phyloP scores from a whole-genome alignment of 2,888 invertebrate genomes.

The Drosophila recens region DNA sequence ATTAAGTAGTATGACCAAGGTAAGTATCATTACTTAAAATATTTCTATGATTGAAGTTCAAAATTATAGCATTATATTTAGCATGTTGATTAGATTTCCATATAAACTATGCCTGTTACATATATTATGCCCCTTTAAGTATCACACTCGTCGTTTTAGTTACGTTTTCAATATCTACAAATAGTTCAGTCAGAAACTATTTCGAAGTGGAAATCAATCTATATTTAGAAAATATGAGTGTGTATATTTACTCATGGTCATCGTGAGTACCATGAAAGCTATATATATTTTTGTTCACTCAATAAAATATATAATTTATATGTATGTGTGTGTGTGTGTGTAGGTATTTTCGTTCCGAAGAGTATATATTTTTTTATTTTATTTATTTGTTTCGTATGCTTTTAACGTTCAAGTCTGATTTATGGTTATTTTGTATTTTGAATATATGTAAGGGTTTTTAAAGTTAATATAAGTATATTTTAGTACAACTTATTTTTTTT shows the following conservation, averaged over 20 bases:
- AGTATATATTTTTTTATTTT: slow-evolving; percentile 48
- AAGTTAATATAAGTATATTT: neutral
- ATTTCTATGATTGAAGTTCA: too few species aligned
- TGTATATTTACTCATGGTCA: slow-evolving; percentile 35
- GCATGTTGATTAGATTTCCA: too few species aligned
- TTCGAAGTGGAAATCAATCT: slow-evolving; percentile 33
- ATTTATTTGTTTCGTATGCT: slow-evolving; percentile 33
- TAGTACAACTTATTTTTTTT: neutral
- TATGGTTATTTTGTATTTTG: slow-evolving; percentile 2
- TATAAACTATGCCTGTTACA: too few species aligned
- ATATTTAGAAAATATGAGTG: slow-evolving; percentile 48
- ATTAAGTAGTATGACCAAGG: too few species aligned
- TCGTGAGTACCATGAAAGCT: slow-evolving; percentile 18
- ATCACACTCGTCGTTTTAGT: too few species aligned
- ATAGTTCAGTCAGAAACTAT: slow-evolving; percentile 6
- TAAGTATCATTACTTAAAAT: too few species aligned
- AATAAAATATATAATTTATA: slow-evolving; percentile 49
- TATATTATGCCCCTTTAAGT: too few species aligned
- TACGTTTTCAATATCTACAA: neutral
- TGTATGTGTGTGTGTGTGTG: slow-evolving; percentile 29
- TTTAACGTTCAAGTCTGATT: slow-evolving; percentile 10
- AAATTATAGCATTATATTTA: too few species aligned
- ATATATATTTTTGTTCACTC: slow-evolving; percentile 44
- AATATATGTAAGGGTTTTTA: slow-evolving; percentile 10
- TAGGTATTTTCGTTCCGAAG: slow-evolving; percentile 18